Evolutionary conservation across 2,888 invertebrate species (phyloP).

Genomic region (Lagria hirta): DNA sequence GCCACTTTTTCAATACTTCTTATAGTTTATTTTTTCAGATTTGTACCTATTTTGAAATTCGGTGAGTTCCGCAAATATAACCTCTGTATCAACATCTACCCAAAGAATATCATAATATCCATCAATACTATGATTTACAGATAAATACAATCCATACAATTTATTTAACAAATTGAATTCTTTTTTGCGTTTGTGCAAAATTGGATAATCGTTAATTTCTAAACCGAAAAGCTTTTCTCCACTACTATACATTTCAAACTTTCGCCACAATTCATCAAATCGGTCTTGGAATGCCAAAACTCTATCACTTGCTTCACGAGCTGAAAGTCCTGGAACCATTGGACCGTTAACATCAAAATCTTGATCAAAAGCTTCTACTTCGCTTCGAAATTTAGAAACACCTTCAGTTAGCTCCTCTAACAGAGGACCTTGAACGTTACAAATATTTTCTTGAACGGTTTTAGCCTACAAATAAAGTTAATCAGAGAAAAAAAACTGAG

Average conservation of each 20-base stretch:
- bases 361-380: conserved; percentile 68
- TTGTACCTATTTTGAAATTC: conserved; percentile 79
- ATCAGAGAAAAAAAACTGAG: background rate
- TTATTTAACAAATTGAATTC: conserved; percentile 83
- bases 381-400: conserved; percentile 64
- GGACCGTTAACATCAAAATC: conserved; percentile 81
- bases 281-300: conserved; percentile 74
- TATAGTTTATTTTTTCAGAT: too few relatives aligned
- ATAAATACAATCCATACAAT: conserved; percentile 75
- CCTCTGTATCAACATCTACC: conserved; percentile 80
- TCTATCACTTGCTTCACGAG: conserved; percentile 84
- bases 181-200: conserved; percentile 74
- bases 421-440: conserved; percentile 74
- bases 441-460: conserved; percentile 69
- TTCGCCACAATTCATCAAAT: conserved; percentile 81
- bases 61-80: conserved; percentile 73
- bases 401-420: conserved; percentile 72
- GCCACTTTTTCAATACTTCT: too few relatives aligned
- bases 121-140: conserved; percentile 83
- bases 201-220: conserved; percentile 80
- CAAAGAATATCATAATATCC: conserved; percentile 85
- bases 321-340: conserved; percentile 79
- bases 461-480: conserved; percentile 57
- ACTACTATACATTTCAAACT: conserved; percentile 74
- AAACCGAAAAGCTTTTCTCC: conserved; percentile 86